Conservation (phyloP, 2,113 vertebrate species). For the Xenopus borealis region DNA sequence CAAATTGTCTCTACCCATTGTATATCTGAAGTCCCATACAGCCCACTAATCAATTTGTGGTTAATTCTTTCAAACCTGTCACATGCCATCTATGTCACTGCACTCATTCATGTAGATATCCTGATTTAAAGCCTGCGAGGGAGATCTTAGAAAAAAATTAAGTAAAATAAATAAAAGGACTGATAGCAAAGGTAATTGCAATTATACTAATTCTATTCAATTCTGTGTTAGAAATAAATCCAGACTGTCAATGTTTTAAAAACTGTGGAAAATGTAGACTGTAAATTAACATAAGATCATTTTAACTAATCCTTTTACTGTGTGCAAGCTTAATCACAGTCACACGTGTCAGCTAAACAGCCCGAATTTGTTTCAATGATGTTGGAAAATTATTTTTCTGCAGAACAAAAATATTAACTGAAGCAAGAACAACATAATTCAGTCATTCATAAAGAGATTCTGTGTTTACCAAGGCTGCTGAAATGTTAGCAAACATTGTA, state of each 20-base stretch:
- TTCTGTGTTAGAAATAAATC: constrained; percentile 56
- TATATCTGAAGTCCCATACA: constrained; percentile 32
- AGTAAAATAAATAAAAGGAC: constrained; percentile 28
- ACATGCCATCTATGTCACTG: constrained; percentile 50
- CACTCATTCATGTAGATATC: constrained; percentile 50
- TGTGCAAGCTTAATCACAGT: constrained; percentile 26
- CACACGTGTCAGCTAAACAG: constrained; percentile 17
- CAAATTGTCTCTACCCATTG: constrained; percentile 46
- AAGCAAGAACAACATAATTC: too few relatives aligned
- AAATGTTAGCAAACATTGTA: constrained; percentile 52
- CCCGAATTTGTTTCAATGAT: constrained; percentile 14
- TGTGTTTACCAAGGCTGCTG: background rate
- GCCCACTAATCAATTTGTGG: constrained; percentile 46
- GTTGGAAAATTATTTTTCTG: constrained; percentile 9
- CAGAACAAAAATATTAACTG: too few relatives aligned
- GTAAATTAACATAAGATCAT: constrained; percentile 35
- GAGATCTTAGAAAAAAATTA: constrained; percentile 12
- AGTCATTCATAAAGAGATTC: too few relatives aligned
- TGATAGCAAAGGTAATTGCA: constrained; percentile 57
- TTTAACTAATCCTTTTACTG: constrained; percentile 33
- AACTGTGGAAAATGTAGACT: constrained; percentile 2
- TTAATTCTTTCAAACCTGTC: constrained; percentile 52
- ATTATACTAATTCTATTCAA: constrained; percentile 56
- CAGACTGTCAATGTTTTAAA: constrained; percentile 45
- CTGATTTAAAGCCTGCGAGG: constrained; percentile 56